Percentiles rank a stretch among this genome's conserved stretches.
Conservation (phyloP, 2,888 invertebrate species). For the Gryllus longicercus region DNA sequence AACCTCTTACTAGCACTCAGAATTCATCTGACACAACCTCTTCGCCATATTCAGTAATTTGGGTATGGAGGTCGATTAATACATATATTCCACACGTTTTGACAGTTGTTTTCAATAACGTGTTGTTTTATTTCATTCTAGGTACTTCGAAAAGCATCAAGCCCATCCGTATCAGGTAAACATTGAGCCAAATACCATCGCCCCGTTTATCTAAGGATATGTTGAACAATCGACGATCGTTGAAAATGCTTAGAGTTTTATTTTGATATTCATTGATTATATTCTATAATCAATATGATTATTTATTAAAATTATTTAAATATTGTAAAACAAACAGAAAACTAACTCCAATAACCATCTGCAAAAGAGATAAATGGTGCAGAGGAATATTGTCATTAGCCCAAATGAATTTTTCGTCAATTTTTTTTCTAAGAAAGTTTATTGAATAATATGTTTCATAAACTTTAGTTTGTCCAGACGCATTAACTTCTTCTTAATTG, state of each 20-base stretch:
- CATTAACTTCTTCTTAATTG: too few species aligned
- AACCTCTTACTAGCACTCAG: constrained; percentile 28
- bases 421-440: too few species aligned
- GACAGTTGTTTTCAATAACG: constrained; percentile 28
- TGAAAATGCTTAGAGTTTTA: constrained; percentile 25
- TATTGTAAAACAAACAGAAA: not conserved
- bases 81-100: constrained; percentile 21
- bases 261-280: constrained; percentile 32
- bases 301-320: not conserved
- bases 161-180: constrained; percentile 96
- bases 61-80: constrained; percentile 36
- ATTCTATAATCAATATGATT: constrained; percentile 23
- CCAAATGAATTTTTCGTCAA: too few species aligned
- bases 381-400: too few species aligned
- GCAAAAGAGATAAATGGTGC: too few species aligned
- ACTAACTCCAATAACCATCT: too few species aligned
- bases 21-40: constrained; percentile 42
- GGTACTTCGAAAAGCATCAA: constrained; percentile 98
- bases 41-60: constrained; percentile 38
- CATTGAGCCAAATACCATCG: constrained; percentile 38
- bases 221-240: constrained; percentile 32
- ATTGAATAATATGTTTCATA: too few species aligned
- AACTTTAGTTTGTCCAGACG: too few species aligned
- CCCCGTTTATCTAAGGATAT: constrained; percentile 2
- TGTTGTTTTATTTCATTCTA: constrained; percentile 59